These are phyloP conservation scores for Machimus atricapillus DNA, from an alignment of 2,888 invertebrate genomes.

Conservation along the genomic window DNA sequence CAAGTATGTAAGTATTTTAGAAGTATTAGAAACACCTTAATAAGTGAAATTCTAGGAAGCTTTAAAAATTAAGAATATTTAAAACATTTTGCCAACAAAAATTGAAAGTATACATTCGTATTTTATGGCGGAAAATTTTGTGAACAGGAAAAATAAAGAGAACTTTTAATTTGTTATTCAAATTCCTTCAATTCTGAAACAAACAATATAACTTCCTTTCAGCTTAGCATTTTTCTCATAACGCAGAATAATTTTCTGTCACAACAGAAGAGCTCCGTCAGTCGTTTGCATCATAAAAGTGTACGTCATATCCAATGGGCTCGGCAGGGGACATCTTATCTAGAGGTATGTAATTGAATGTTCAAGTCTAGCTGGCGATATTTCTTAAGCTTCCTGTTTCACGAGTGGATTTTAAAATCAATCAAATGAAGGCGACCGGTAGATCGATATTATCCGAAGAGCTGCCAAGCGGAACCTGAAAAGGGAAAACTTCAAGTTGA, in stretches of 20 bases:
- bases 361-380: not conserved
- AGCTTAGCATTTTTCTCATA: not conserved
- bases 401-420: conserved; percentile 36
- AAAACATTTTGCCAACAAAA: not conserved
- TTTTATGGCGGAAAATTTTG: not conserved
- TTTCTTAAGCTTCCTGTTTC: conserved; percentile 15
- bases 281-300: not conserved
- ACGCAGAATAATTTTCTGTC: not conserved
- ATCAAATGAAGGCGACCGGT: not conserved
- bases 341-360: not conserved
- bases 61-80: not conserved
- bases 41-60: not conserved
- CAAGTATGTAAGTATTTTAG: not conserved
- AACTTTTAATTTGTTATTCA: not conserved
- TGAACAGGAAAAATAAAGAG: not conserved
- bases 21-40: not conserved
- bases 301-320: not conserved
- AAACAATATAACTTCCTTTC: not conserved
- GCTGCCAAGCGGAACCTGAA: conserved; percentile 11
- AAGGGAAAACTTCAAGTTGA: conserved; percentile 26
- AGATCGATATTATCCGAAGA: conserved; percentile 22
- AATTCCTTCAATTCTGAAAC: not conserved
- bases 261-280: not conserved
- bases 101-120: not conserved
- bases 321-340: not conserved